Base-by-base conservation (phyloP, 2,113 vertebrate species). In the Haemorhous mexicanus region DNA sequence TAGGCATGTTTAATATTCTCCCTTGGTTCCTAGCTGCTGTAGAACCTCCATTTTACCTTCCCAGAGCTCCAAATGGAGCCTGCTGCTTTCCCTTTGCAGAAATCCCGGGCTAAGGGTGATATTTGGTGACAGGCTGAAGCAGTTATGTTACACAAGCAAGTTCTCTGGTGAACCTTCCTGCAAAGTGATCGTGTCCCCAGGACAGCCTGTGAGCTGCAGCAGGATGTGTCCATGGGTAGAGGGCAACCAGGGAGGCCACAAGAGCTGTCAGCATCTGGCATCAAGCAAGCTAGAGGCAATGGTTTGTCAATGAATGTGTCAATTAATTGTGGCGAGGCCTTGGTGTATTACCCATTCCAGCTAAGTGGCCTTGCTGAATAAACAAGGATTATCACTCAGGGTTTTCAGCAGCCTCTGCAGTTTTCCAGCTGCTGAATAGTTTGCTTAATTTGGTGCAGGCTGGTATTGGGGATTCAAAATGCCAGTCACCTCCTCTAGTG, bases 1-100 rank as follows among this genome's bases (percentile, higher is more conserved):
- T 96, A 95, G 87, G 69, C 93, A 58, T 80, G 79, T 87, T 97
- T 97, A 97, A 96, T 95, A 96, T 93, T 96, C 82, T 89, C 56
- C 55, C 80, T 85, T 3, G 1, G 52, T 96, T 63, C 47, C 62
- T 84, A 39, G 82, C 89, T 96, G 73, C 70, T 0, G 6, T 66
- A 73, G 44, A 90, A 67, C 63, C 69, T 96, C 90, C 80, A 90
- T 96, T 95, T 96, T 96, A 76, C 69, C 43, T 95, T 92, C 83
- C 33, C 26, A 78, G 66, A 67, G 47, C 76, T 84, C 67, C 46
- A 87, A 84, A 93, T 83, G 79, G 69, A 96, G 73, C 47, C 33
- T 73, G 50, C 87, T 88, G 64, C 59, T 90, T 80, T 91, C n/a
- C 13, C 12, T 56, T 28, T 41, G 18, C 41, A 67, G 64, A 81